A percentile compares a stretch with the other conserved stretches of the same genome.
Evolutionary conservation across 2,888 invertebrate species (phyloP).

Genomic region (Aproaerema taeniolella): DNA sequence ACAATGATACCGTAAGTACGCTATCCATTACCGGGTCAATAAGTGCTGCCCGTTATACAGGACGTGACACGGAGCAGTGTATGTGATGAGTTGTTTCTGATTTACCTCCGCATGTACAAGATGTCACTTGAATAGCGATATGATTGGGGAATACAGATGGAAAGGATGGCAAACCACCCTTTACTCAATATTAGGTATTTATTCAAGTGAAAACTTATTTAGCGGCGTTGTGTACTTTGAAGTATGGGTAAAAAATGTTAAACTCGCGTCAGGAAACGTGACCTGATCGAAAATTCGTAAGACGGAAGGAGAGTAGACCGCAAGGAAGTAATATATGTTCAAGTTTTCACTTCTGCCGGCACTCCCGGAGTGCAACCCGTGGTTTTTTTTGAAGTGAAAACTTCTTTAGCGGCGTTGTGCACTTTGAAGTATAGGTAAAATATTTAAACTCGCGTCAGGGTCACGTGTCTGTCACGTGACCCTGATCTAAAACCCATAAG

Average conservation of each 20-base stretch:
- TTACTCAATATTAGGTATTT: no score
- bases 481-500: no score
- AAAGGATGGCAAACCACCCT: constrained; percentile 12
- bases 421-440: no score
- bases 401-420: no score
- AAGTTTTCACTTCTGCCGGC: no score
- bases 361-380: no score
- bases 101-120: constrained; percentile 41
- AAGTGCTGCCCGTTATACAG: background rate
- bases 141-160: constrained; percentile 29
- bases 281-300: background rate
- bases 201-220: background rate
- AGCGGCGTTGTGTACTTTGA: background rate
- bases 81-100: constrained; percentile 39
- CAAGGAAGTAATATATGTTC: background rate
- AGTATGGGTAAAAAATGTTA: background rate
- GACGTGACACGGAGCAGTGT: constrained; percentile 29
- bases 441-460: no score
- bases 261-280: background rate
- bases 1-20: background rate
- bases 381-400: no score
- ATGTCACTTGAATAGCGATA: constrained; percentile 45
- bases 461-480: no score
- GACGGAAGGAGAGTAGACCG: background rate
- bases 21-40: background rate